phyloP scores from a whole-genome alignment of 2,113 vertebrate species.

The Sitta europaea region DNA sequence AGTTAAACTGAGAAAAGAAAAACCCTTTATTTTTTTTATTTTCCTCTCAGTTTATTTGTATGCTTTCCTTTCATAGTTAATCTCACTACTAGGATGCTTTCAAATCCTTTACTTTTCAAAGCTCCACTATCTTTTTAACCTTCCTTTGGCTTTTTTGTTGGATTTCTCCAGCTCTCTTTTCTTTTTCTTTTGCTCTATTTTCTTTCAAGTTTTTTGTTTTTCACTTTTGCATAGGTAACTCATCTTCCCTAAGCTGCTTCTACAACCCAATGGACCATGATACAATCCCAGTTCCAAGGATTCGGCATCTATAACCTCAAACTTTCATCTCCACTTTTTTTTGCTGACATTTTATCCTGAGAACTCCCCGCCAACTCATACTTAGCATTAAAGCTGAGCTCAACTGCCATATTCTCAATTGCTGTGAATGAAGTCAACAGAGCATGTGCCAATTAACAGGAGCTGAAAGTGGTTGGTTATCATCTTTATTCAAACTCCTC shows the following conservation, averaged over 20 bases:
- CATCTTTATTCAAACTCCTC: neutral
- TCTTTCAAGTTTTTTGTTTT: neutral
- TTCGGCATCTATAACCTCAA: neutral
- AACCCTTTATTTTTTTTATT: neutral
- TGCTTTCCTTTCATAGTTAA: neutral
- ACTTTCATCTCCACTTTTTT: neutral
- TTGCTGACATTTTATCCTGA: neutral
- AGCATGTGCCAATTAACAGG: neutral
- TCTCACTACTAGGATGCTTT: neutral
- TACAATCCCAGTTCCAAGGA: neutral
- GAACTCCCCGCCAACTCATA: neutral
- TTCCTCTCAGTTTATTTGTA: neutral
- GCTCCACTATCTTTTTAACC: neutral
- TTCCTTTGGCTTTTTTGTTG: neutral
- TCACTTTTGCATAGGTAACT: neutral
- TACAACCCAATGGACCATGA: neutral
- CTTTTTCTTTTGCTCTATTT: neutral
- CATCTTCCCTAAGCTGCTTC: neutral
- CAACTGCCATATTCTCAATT: neutral
- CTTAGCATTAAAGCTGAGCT: neutral
- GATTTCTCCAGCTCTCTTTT: neutral
- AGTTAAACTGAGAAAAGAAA: neutral
- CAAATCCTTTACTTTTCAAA: neutral
- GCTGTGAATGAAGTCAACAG: neutral
- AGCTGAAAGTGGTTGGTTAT: neutral